Evolutionary conservation across 92 coral and sea anemone species (phyloP).

Genomic region (Phymanthus crucifer): DNA sequence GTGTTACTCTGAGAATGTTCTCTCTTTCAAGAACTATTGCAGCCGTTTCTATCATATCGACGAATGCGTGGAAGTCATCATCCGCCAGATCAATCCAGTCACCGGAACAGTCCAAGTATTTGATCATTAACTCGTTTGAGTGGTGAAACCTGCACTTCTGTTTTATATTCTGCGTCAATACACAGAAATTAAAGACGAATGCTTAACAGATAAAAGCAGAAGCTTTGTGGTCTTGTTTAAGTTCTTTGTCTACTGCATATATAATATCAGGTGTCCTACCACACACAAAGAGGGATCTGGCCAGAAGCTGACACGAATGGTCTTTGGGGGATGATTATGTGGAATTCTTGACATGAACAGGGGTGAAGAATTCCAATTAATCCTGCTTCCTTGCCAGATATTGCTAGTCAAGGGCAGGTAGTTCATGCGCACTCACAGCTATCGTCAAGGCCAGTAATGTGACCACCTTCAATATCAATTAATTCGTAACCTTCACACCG

Average conservation of each 20-base stretch:
- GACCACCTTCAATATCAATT: not conserved
- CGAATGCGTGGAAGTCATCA: slow-evolving; percentile 15
- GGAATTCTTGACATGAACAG: slow-evolving; percentile 38
- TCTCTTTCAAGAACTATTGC: not conserved
- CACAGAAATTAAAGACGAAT: too few species aligned
- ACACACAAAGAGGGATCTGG: slow-evolving; percentile 30
- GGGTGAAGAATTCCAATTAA: slow-evolving; percentile 35
- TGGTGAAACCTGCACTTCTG: too few species aligned
- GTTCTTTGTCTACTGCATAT: slow-evolving; percentile 30
- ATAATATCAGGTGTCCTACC: slow-evolving; percentile 28
- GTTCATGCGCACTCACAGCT: slow-evolving; percentile 50
- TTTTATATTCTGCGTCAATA: too few species aligned
- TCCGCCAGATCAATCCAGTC: slow-evolving; percentile 11
- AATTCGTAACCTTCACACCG: too few species aligned
- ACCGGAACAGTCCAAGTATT: not conserved
- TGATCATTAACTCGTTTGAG: too few species aligned
- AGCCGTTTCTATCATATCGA: slow-evolving; percentile 11
- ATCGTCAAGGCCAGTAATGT: slow-evolving; percentile 36
- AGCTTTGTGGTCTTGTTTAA: slow-evolving; percentile 16
- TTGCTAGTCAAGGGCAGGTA: slow-evolving; percentile 30
- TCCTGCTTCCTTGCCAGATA: slow-evolving; percentile 25
- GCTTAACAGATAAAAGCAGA: slow-evolving; percentile 26
- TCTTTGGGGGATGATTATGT: slow-evolving; percentile 37
- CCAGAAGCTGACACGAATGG: not conserved
- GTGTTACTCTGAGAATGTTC: not conserved